Evolutionary conservation across 2,888 invertebrate species (phyloP).

Genomic region (Drosophila suboccidentalis): DNA sequence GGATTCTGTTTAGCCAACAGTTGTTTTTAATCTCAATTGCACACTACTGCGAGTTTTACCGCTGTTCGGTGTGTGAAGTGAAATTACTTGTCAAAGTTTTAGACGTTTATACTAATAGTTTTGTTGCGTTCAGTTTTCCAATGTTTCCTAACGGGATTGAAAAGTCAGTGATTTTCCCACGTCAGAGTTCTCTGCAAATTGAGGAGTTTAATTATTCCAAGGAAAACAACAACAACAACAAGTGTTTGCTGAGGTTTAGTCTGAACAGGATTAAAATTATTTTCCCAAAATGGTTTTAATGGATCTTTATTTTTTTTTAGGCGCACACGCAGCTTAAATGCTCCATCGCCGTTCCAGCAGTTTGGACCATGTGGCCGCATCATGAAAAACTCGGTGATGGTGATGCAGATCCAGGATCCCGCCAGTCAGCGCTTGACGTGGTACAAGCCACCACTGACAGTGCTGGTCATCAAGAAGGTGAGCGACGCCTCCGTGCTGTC

Average conservation of each 20-base stretch:
- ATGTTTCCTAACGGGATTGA: conserved; percentile 65
- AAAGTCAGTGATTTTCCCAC: conserved; percentile 47
- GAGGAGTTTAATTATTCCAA: conserved; percentile 56
- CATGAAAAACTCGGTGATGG: conserved; percentile 98
- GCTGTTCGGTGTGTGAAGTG: conserved; percentile 3
- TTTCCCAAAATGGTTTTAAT: background rate
- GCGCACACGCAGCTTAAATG: conserved; percentile 97
- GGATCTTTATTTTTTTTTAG: conserved; percentile 87
- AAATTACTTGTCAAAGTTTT: conserved; percentile 1
- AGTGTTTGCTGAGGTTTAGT: conserved; percentile 63
- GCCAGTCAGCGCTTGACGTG: conserved; percentile 98
- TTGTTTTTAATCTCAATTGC: conserved; percentile 1
- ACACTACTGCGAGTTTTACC: background rate
- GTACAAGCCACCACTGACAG: conserved; percentile 98
- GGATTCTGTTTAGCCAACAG: background rate
- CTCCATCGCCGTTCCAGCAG: conserved; percentile 97
- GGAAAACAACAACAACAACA: conserved; percentile 38
- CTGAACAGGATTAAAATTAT: background rate
- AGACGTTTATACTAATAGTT: background rate
- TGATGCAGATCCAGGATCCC: conserved; percentile 99
- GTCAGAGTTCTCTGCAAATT: conserved; percentile 52
- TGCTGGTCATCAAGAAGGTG: conserved; percentile 98
- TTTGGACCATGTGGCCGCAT: conserved; percentile 99
- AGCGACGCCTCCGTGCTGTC: conserved; percentile 95
- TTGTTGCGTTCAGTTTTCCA: background rate